Conservation (phyloP, 2,113 vertebrate genomes). For the Xerus inauris region DNA sequence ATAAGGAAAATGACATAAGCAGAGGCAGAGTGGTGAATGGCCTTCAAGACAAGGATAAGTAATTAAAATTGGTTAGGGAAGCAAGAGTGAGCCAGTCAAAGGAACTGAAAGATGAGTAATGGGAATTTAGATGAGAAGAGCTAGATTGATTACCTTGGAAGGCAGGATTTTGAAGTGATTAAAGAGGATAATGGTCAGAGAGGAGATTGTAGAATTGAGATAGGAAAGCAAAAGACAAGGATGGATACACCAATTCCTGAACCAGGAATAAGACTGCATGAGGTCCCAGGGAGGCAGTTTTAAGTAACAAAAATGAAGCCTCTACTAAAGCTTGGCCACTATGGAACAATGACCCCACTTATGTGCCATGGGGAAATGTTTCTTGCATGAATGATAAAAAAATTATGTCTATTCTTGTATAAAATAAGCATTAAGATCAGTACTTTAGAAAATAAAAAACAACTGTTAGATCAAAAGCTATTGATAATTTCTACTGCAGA, state of each 20-base stretch:
- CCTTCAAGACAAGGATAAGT: slow-evolving; percentile 56
- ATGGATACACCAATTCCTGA: neutral
- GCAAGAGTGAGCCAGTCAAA: neutral
- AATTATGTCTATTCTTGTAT: neutral
- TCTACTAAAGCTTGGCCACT: neutral
- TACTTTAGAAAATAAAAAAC: neutral
- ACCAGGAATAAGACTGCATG: neutral
- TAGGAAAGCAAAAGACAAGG: slow-evolving; percentile 52
- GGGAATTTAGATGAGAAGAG: slow-evolving; percentile 39
- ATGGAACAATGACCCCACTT: neutral
- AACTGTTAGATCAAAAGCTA: neutral
- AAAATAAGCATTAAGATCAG: neutral
- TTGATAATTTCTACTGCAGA: neutral
- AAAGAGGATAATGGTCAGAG: neutral
- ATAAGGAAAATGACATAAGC: slow-evolving; percentile 26
- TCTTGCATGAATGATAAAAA: neutral
- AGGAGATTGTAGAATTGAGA: slow-evolving; percentile 46
- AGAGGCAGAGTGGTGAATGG: neutral
- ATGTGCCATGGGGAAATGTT: neutral
- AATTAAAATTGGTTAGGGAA: slow-evolving; percentile 49
- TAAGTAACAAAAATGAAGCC: neutral
- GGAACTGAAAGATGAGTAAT: slow-evolving; percentile 8
- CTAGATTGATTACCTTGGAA: slow-evolving; percentile 4
- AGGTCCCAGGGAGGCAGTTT: neutral
- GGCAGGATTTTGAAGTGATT: slow-evolving; percentile 46